Conservation (phyloP, 2,797 vertebrate genomes). For the Tangara arthus region DNA sequence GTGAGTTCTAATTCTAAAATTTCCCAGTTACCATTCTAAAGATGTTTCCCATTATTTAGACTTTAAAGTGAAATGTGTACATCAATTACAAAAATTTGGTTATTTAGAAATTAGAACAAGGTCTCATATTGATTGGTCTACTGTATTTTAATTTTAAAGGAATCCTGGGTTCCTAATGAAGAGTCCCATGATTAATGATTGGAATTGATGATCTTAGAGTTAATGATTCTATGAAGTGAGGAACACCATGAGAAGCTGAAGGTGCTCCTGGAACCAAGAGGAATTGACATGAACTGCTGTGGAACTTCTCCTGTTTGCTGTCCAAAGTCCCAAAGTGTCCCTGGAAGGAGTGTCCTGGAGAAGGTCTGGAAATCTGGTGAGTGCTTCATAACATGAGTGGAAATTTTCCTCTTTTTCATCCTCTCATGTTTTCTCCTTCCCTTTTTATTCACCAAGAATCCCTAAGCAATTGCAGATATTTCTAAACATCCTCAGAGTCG, state of each 20-base stretch:
- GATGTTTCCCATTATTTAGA: background rate
- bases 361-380: background rate
- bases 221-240: background rate
- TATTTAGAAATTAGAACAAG: background rate
- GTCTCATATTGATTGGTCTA: background rate
- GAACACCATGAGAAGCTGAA: background rate
- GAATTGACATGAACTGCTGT: background rate
- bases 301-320: background rate
- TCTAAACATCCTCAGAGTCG: background rate
- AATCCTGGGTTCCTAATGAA: background rate
- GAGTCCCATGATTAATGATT: background rate
- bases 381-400: background rate
- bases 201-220: background rate
- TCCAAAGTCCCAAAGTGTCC: background rate
- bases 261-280: background rate
- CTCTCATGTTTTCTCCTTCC: background rate
- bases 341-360: background rate
- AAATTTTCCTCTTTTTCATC: background rate
- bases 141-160: background rate
- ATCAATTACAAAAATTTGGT: background rate
- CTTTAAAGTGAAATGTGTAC: background rate
- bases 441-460: background rate
- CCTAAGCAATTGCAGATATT: background rate
- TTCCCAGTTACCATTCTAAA: background rate
- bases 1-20: background rate